Evolutionary conservation across 2,797 vertebrate species (phyloP).

Genomic region (Zenarchopterus dispar): DNA sequence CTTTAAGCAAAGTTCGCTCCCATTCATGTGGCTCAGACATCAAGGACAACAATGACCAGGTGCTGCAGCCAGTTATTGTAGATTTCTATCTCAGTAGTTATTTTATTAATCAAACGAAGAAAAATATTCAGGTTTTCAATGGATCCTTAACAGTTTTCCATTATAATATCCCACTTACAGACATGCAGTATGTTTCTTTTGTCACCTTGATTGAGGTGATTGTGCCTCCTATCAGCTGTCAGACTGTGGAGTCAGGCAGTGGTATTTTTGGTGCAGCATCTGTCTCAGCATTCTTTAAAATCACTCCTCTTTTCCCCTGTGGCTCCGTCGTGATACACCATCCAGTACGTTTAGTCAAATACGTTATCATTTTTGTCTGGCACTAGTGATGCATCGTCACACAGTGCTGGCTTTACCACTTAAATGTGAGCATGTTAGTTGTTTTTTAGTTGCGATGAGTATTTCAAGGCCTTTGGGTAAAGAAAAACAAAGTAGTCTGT

Average conservation of each 20-base stretch:
- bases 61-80: no score
- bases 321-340: conserved; percentile 44
- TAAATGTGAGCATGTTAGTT: not conserved
- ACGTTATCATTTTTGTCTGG: conserved; percentile 20
- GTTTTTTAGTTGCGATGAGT: not conserved
- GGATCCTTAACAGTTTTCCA: no score
- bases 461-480: not conserved
- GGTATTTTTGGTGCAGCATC: conserved; percentile 52
- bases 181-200: conserved; percentile 3
- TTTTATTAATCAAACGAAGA: no score
- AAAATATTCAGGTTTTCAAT: no score
- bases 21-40: no score
- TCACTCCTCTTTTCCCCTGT: conserved; percentile 4
- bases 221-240: not conserved
- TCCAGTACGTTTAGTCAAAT: conserved; percentile 8
- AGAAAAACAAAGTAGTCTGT: conserved; percentile 3
- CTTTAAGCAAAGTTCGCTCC: no score
- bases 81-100: no score
- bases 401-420: conserved; percentile 13
- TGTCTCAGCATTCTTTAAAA: conserved; percentile 40
- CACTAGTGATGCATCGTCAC: not conserved
- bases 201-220: conserved; percentile 18
- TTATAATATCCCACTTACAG: not conserved
- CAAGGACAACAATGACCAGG: no score
- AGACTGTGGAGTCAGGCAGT: conserved; percentile 27